phyloP scores from a whole-genome alignment of 2,888 invertebrate species.

The Agrochola macilenta region DNA sequence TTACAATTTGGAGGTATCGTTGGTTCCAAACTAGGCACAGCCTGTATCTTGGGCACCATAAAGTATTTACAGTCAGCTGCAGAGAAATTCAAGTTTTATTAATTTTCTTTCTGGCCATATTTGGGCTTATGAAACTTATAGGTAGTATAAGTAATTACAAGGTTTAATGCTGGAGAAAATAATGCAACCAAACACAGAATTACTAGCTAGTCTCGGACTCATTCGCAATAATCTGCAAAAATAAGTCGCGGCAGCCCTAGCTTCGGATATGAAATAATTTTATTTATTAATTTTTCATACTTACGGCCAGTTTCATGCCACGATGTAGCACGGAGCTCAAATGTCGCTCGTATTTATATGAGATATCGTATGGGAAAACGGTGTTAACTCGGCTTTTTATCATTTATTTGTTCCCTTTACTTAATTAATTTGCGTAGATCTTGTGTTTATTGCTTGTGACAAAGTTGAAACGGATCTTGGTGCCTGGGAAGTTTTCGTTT shows the following conservation, averaged over 20 bases:
- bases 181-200: slow-evolving; percentile 13
- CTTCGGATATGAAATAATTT: slow-evolving; percentile 34
- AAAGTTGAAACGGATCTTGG: slow-evolving; percentile 22
- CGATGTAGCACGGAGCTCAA: slow-evolving; percentile 20
- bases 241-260: slow-evolving; percentile 48
- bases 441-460: slow-evolving; percentile 41
- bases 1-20: too few species aligned
- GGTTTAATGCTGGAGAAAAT: not conserved
- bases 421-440: slow-evolving; percentile 51
- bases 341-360: slow-evolving; percentile 48
- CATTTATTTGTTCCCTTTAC: slow-evolving; percentile 30
- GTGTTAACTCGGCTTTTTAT: slow-evolving; percentile 47
- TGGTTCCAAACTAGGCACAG: too few species aligned
- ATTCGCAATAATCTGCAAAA: slow-evolving; percentile 21
- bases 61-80: too few species aligned
- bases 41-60: too few species aligned
- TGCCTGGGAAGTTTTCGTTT: not conserved
- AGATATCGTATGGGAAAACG: slow-evolving; percentile 40
- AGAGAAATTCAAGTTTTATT: not conserved
- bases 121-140: not conserved
- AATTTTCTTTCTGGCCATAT: too few species aligned
- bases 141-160: not conserved
- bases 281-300: slow-evolving; percentile 48
- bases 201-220: not conserved
- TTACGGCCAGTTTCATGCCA: not conserved